Percentiles rank a stretch among this genome's conserved stretches.
Evolutionary conservation across 2,797 vertebrate genomes (phyloP).

Genomic region (Sternarchorhynchus goeldii): DNA sequence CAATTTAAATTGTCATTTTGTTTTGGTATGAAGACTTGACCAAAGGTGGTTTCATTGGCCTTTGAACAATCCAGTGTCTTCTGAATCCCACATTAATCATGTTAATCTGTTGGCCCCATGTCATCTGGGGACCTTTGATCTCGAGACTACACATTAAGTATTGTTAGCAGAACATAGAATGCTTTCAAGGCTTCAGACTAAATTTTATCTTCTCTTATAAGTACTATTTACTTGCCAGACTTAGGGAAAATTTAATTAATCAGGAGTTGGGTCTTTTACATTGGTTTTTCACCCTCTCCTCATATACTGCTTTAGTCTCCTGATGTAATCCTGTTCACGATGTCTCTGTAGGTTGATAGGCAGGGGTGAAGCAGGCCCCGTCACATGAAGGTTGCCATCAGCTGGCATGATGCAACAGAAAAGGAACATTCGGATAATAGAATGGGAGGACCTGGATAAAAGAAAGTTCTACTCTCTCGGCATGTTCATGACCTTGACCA

Average conservation of each 20-base stretch:
- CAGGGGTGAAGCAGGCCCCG: slow-evolving; percentile 1
- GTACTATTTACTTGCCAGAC: too few species aligned
- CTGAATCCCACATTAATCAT: neutral
- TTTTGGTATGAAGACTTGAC: neutral
- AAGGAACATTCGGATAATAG: slow-evolving; percentile 96
- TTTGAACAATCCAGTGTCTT: neutral
- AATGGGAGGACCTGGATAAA: slow-evolving; percentile 99
- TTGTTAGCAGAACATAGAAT: neutral
- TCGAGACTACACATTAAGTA: neutral
- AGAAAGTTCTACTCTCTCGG: slow-evolving; percentile 95
- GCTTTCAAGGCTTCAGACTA: neutral
- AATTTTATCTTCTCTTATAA: neutral
- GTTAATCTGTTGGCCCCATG: slow-evolving; percentile 12
- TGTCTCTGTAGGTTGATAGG: slow-evolving; percentile 19
- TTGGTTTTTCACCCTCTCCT: too few species aligned
- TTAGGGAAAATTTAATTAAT: too few species aligned
- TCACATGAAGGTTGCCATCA: slow-evolving; percentile 25
- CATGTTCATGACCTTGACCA: slow-evolving; percentile 95
- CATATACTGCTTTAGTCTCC: neutral
- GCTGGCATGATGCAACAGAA: slow-evolving; percentile 71
- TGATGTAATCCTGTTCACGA: neutral
- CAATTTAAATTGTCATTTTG: neutral
- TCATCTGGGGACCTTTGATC: slow-evolving; percentile 30
- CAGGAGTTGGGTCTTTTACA: too few species aligned
- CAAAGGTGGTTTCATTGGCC: slow-evolving; percentile 5